Percentiles rank a stretch among this genome's conserved stretches.
Evolutionary conservation across 2,888 invertebrate genomes (phyloP).

Genomic region (Drosophila mimetica): DNA sequence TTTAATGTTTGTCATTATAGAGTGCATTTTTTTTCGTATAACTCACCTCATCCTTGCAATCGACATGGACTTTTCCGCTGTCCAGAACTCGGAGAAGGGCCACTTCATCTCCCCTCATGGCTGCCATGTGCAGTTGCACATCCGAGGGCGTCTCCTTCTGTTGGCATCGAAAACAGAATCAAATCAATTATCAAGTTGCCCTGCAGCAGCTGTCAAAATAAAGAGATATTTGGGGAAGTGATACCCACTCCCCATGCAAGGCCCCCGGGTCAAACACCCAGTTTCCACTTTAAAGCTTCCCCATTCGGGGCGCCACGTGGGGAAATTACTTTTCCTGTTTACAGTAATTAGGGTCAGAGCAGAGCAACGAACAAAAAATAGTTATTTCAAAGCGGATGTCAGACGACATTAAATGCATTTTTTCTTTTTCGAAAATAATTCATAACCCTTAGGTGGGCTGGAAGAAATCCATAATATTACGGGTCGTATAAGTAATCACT

Average conservation of each 20-base stretch:
- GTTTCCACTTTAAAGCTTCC: constrained; percentile 17
- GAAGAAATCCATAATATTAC: too few relatives aligned
- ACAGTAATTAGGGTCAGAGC: constrained; percentile 57
- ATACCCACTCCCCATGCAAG: constrained; percentile 14
- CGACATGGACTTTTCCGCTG: constrained; percentile 97
- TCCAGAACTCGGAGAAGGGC: constrained; percentile 92
- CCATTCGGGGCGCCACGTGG: constrained; percentile 36
- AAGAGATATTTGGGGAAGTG: constrained; percentile 17
- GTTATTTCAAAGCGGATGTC: constrained; percentile 54
- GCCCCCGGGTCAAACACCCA: not conserved
- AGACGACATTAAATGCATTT: constrained; percentile 50
- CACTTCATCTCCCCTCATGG: constrained; percentile 92
- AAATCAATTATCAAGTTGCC: constrained; percentile 47
- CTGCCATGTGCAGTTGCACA: constrained; percentile 95
- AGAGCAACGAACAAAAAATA: constrained; percentile 15
- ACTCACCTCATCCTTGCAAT: constrained; percentile 95
- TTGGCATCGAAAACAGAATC: constrained; percentile 52
- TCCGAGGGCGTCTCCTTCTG: constrained; percentile 97
- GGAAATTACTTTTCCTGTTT: constrained; percentile 55
- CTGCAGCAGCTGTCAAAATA: constrained; percentile 54
- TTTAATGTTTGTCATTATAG: not conserved
- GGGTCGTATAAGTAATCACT: not conserved
- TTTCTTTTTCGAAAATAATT: constrained; percentile 32
- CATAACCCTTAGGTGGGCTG: not conserved
- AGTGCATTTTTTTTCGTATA: not conserved